Base-by-base conservation (phyloP, 2,797 vertebrate genomes). In the Percopsis omiscomaycus region DNA sequence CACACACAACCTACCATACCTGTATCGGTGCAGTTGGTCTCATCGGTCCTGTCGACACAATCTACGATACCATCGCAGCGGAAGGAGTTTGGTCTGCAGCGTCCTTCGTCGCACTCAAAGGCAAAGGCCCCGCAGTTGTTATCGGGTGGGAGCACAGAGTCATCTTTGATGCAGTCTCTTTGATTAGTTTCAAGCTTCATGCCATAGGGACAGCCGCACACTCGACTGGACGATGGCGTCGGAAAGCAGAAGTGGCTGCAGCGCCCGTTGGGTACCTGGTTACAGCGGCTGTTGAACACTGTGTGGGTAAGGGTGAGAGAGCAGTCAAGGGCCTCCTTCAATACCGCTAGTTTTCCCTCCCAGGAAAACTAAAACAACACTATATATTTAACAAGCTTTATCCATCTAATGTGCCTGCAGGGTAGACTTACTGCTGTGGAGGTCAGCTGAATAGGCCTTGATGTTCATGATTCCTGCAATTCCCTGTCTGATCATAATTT, bases 161-260 rank as follows among this genome's bases (percentile, higher is more conserved):
- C 91, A 12, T 97, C 93, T 63, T 93, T 94, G 60, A 94, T 60
- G 1, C 96, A 98, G 0, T 93, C 92, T 71, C 89, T 80, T n/a
- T 92, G 89, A 86, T 95, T 93, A 46, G 73, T 37, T 70, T 89
- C 84, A 50, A 97, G 89, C 58, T 92, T 96, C 96, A 97, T 97
- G 51, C 96, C 95, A 1, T 94, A 95, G 0, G 96, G 96, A 74
- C 96, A 98, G 44, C 95, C 94, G 56, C 96, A 98, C 53, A 96
- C 91, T 22, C 93, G 94, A 49, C 80, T 88, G 55, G 32, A 86
- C 60, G 92, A 91, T 1, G 96, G 95, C 4, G 90, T 92, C 0
- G 96, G 96, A 86, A 97, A 98, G 78, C 96, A 98, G 86, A 98
- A 97, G 82, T 98, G 95, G 79, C 95, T 98, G 88, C 96, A 98